Percentiles rank a stretch among this genome's conserved stretches.
Conservation (phyloP, 2,888 invertebrate species). For the Ethmia dodecea region DNA sequence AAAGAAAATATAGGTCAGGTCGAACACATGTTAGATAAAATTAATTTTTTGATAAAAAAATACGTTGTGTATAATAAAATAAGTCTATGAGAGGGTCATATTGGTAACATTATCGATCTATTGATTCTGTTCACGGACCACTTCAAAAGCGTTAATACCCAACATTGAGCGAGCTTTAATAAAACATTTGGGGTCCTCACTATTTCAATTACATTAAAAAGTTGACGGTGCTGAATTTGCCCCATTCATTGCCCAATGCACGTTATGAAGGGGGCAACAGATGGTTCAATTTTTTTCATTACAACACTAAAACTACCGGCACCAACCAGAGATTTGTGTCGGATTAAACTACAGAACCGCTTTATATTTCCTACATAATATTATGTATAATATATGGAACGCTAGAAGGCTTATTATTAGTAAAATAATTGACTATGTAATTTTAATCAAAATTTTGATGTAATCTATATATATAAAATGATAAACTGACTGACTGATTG, state of each 20-base stretch:
- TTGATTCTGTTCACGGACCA: conserved; percentile 22
- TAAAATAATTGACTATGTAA: too few relatives aligned
- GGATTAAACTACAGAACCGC: conserved; percentile 63
- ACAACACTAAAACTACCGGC: conserved; percentile 59
- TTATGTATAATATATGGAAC: too few relatives aligned
- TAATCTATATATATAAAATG: too few relatives aligned
- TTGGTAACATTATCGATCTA: conserved; percentile 3
- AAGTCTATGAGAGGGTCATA: conserved; percentile 4
- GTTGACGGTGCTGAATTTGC: conserved; percentile 56
- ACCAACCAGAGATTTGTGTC: conserved; percentile 66
- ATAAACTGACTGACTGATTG: too few relatives aligned
- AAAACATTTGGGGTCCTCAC: conserved; percentile 65
- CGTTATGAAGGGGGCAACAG: conserved; percentile 76
- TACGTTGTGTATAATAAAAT: too few relatives aligned
- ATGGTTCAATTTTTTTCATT: conserved; percentile 73
- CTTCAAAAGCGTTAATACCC: conserved; percentile 42
- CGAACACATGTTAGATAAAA: too few relatives aligned
- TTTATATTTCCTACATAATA: conserved; percentile 64
- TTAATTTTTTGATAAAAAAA: too few relatives aligned
- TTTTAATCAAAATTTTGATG: too few relatives aligned
- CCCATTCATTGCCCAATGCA: conserved; percentile 53
- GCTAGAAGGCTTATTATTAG: conserved; percentile 64
- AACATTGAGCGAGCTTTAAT: conserved; percentile 51
- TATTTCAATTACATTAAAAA: conserved; percentile 75
- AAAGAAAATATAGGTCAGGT: too few relatives aligned